These are phyloP conservation scores for Temnothorax unifasciatus DNA, from an alignment of 2,888 invertebrate species.

Conservation along the genomic window DNA sequence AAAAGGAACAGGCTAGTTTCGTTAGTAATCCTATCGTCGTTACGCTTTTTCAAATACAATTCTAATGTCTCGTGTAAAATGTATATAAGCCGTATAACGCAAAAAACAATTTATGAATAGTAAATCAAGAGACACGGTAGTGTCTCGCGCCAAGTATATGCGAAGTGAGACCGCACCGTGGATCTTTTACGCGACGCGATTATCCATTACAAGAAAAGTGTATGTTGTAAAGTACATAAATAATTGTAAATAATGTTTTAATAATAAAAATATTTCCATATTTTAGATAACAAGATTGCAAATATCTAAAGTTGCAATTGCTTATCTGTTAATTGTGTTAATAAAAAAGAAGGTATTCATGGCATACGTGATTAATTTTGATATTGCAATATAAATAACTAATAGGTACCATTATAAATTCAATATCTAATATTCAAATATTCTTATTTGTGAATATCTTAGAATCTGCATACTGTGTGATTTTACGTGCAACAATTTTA, in stretches of 20 bases:
- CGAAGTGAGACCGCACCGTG: too few relatives aligned
- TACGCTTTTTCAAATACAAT: not conserved
- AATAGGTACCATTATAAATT: slow-evolving; percentile 4
- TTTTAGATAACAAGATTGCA: not conserved
- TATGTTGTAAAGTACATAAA: not conserved
- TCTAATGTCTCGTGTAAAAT: slow-evolving; percentile 3
- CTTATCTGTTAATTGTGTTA: not conserved
- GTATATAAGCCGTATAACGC: not conserved
- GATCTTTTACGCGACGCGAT: too few relatives aligned
- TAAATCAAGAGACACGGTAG: not conserved
- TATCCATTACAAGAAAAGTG: not conserved
- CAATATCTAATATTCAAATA: not conserved
- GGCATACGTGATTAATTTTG: not conserved
- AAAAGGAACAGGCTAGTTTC: not conserved
- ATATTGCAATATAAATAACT: not conserved
- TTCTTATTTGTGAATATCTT: not conserved
- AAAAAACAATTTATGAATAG: not conserved
- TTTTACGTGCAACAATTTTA: not conserved
- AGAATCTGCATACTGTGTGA: not conserved
- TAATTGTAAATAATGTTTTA: not conserved
- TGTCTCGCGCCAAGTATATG: too few relatives aligned
- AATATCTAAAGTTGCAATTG: not conserved
- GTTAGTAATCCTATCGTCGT: not conserved
- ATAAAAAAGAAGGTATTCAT: not conserved
- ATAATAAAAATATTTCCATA: not conserved